These are phyloP conservation scores for Drosophila bipectinata DNA, from an alignment of 1,140 invertebrate species.

Conservation along the genomic window DNA sequence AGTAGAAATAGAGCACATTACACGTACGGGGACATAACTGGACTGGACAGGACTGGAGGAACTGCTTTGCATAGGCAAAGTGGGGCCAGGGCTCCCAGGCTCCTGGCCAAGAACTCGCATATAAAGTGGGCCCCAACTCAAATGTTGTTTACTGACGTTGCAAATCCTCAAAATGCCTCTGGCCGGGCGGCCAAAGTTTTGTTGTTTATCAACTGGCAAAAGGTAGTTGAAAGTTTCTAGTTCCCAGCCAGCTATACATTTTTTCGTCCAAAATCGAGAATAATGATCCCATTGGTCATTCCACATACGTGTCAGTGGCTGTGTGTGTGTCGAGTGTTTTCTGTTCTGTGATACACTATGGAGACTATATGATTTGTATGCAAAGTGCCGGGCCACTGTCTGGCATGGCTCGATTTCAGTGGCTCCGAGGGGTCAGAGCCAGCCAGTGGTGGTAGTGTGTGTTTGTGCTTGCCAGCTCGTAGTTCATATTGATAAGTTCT, in stretches of 20 bases:
- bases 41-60: constrained; percentile 24
- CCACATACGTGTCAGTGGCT: constrained; percentile 47
- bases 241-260: neutral
- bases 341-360: constrained; percentile 24
- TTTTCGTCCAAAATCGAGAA: constrained; percentile 67
- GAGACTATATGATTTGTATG: constrained; percentile 75
- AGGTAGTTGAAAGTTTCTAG: constrained; percentile 39
- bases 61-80: constrained; percentile 62
- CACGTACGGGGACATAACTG: constrained; percentile 30
- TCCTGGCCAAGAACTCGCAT: neutral
- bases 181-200: constrained; percentile 57
- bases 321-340: constrained; percentile 17
- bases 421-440: constrained; percentile 26
- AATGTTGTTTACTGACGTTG: constrained; percentile 74
- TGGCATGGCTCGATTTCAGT: constrained; percentile 68
- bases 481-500: constrained; percentile 75
- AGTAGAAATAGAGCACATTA: constrained; percentile 68
- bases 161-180: constrained; percentile 69
- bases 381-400: constrained; percentile 65
- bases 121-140: constrained; percentile 11
- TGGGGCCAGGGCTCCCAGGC: constrained; percentile 15
- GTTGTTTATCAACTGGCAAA: constrained; percentile 59
- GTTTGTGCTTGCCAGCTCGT: constrained; percentile 60
- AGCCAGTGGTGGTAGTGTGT: constrained; percentile 9
- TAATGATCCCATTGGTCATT: constrained; percentile 74